Percentiles rank a stretch among this genome's conserved stretches.
These are phyloP conservation scores for Falco concolor DNA, from an alignment of 2,797 vertebrate species.

Conservation along the genomic window DNA sequence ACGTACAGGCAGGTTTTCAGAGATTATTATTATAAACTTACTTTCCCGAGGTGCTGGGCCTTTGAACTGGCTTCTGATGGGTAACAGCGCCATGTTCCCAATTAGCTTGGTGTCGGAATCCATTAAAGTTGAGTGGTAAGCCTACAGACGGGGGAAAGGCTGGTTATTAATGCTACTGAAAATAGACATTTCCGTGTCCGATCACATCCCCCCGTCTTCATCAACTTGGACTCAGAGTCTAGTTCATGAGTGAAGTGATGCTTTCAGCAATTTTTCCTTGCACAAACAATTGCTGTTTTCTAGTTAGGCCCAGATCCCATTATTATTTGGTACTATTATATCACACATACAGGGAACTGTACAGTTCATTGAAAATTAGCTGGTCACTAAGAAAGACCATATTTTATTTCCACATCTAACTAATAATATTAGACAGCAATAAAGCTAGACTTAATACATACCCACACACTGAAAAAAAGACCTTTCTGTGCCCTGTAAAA, in stretches of 20 bases:
- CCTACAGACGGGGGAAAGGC: slow-evolving; percentile 69
- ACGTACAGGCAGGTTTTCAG: not conserved
- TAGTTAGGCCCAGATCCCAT: not conserved
- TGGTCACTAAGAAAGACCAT: not conserved
- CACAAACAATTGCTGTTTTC: not conserved
- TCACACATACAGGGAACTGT: too few species aligned
- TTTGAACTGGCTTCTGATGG: slow-evolving; percentile 94
- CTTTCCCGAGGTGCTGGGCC: slow-evolving; percentile 92
- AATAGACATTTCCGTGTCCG: not conserved
- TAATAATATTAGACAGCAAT: not conserved
- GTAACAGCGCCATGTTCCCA: slow-evolving; percentile 95
- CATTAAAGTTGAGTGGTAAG: slow-evolving; percentile 94
- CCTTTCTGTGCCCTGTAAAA: not conserved
- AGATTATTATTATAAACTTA: slow-evolving; percentile 59
- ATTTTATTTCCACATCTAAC: not conserved
- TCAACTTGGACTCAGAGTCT: not conserved
- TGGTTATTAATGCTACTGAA: not conserved
- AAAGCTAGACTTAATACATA: not conserved
- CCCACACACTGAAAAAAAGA: too few species aligned
- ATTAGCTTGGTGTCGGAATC: slow-evolving; percentile 84
- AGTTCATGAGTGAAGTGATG: not conserved
- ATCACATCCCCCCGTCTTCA: not conserved
- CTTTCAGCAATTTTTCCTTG: not conserved
- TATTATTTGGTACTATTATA: too few species aligned
- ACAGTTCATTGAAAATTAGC: not conserved